phyloP scores from a whole-genome alignment of 1,140 invertebrate genomes.

The Eumeta japonica region DNA sequence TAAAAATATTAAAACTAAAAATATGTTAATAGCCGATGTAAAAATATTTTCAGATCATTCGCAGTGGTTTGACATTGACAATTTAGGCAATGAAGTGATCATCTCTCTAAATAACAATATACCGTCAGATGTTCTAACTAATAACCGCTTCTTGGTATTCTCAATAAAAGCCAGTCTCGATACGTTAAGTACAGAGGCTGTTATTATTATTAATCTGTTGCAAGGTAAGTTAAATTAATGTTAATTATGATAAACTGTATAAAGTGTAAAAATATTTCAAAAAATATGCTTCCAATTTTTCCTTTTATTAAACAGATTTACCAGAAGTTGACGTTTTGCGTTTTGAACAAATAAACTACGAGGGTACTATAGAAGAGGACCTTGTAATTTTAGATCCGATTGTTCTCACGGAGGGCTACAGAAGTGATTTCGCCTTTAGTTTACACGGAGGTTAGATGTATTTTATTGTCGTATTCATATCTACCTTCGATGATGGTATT shows the following conservation, averaged over 20 bases:
- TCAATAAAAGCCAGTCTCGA: too few species aligned
- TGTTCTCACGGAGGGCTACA: conserved; percentile 14
- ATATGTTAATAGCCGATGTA: too few species aligned
- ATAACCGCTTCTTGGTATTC: conserved; percentile 16
- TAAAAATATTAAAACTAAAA: too few species aligned
- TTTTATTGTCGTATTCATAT: too few species aligned
- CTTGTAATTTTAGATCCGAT: conserved; percentile 12
- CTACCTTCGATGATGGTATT: too few species aligned
- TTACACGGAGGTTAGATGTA: conserved; percentile 16
- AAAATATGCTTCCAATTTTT: too few species aligned
- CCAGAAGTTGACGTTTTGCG: conserved; percentile 7
- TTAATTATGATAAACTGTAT: too few species aligned
- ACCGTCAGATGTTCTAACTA: conserved; percentile 13
- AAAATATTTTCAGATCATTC: conserved; percentile 18
- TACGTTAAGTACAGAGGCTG: too few species aligned
- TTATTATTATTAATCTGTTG: too few species aligned
- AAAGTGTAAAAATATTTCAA: too few species aligned
- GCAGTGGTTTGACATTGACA: conserved; percentile 14
- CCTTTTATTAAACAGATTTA: too few species aligned
- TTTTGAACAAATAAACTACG: conserved; percentile 18
- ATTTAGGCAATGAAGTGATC: conserved; percentile 7
- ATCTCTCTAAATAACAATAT: conserved; percentile 8
- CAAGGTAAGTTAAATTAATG: too few species aligned
- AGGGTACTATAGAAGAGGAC: conserved; percentile 15
- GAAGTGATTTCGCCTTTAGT: conserved; percentile 11